Base-by-base conservation (phyloP, 2,888 invertebrate genomes). In the Leptinotarsa peninsularis region DNA sequence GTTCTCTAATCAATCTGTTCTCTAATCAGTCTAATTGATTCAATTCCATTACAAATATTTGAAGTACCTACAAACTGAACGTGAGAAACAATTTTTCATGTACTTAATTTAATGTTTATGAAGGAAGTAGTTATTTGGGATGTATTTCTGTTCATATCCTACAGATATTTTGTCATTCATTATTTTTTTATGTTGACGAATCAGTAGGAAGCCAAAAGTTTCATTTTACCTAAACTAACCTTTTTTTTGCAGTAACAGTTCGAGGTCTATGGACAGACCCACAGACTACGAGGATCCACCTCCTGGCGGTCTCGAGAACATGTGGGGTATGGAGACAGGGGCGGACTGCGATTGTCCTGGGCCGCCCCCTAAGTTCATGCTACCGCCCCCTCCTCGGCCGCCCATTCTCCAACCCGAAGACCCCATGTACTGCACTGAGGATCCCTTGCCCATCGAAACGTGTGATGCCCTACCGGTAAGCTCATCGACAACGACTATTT, bases 381-480 rank as follows among this genome's bases (percentile, higher is more conserved):
- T 94, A 84, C 94, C 94, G 74, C 94, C 94, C 76, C 94, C 94
- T 23, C 94, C 94, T 63, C 88, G 93, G 85, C 94, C 94, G 72
- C 94, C 94, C 74, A 92, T 93, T 85, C 90, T 94, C 80, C 92
- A 92, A 86, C 90, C 91, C 76, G 88, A 90, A 81, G 87, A 92
- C 78, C 92, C 93, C 73, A 91, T 92, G 83, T 92, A 92, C 85
- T 94, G 94, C 86, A 91, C 93, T 73, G 93, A 94, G 87, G 92
- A 93, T 82, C 92, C 93, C 67, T 90, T 94, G 83, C 91, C 92
- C 72, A 90, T 94, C 85, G 94, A 94, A 88, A 93, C 93, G 83
- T 94, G 94, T 88, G 93, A 94, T 87, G 92, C 93, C 84, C 91
- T 93, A 90, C 93, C 94, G 91, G 94, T 94, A 89, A 93, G 93